phyloP scores from a whole-genome alignment of 2,888 invertebrate species.

The Macaria liturata region DNA sequence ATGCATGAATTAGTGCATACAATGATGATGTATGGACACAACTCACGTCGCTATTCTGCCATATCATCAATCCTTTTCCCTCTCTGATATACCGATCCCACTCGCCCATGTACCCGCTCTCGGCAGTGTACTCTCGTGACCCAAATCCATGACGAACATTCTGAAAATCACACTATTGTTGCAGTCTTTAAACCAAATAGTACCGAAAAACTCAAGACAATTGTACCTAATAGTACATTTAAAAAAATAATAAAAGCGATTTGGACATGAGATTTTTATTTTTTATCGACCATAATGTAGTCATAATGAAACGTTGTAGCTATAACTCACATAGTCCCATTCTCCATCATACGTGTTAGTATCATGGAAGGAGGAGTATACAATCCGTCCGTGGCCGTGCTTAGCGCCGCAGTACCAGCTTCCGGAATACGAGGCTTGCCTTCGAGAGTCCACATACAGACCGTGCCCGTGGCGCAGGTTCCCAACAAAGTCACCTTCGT shows the following conservation, averaged over 20 bases:
- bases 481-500: constrained; percentile 81
- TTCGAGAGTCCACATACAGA: constrained; percentile 68
- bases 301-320: too few species aligned
- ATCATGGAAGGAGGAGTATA: constrained; percentile 55
- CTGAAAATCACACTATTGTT: constrained; percentile 37
- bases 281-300: too few species aligned
- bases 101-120: constrained; percentile 80
- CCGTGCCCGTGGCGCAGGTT: constrained; percentile 83
- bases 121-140: constrained; percentile 61
- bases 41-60: constrained; percentile 84
- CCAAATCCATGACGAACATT: constrained; percentile 72
- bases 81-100: constrained; percentile 78
- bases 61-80: constrained; percentile 84
- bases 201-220: too few species aligned
- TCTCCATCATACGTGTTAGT: constrained; percentile 67
- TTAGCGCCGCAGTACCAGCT: constrained; percentile 78
- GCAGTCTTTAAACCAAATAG: too few species aligned
- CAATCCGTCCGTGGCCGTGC: constrained; percentile 65
- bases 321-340: constrained; percentile 61
- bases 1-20: not conserved
- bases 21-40: not conserved
- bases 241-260: too few species aligned
- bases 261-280: too few species aligned
- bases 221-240: too few species aligned
- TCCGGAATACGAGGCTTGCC: constrained; percentile 65